Evolutionary conservation across 2,888 invertebrate species (phyloP).

Genomic region (Caenorhabditis panamensis): DNA sequence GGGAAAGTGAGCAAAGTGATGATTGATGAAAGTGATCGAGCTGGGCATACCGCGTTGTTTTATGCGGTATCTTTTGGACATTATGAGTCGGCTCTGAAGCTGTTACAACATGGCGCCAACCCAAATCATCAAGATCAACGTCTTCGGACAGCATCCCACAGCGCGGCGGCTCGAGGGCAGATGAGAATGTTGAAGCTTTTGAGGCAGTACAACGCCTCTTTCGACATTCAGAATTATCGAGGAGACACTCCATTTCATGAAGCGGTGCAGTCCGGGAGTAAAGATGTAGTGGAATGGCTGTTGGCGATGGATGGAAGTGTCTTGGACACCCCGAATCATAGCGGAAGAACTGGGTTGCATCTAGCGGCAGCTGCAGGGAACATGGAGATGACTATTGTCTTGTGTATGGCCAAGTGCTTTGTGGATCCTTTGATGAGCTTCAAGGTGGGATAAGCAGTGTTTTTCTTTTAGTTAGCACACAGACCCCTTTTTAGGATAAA

Average conservation of each 20-base stretch:
- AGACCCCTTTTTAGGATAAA: conserved; percentile 66
- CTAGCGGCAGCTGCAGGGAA: conserved; percentile 85
- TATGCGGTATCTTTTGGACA: conserved; percentile 97
- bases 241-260: conserved; percentile 97
- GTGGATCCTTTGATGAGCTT: conserved; percentile 76
- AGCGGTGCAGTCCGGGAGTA: conserved; percentile 90
- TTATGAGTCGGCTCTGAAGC: conserved; percentile 91
- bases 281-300: conserved; percentile 92
- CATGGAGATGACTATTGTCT: conserved; percentile 91
- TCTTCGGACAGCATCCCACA: conserved; percentile 78
- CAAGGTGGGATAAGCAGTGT: conserved; percentile 35
- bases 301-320: conserved; percentile 89
- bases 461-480: too few species aligned
- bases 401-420: conserved; percentile 77
- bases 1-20: conserved; percentile 42
- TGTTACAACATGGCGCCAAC: conserved; percentile 92
- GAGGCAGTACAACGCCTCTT: conserved; percentile 88
- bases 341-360: conserved; percentile 93
- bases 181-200: conserved; percentile 90
- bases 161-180: conserved; percentile 85
- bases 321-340: conserved; percentile 91
- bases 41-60: conserved; percentile 86
- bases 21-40: conserved; percentile 64
- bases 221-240: conserved; percentile 93
- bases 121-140: conserved; percentile 87